Conservation (phyloP, 53 echinoderm and acorn worm species). For the Stichopus horrens region DNA sequence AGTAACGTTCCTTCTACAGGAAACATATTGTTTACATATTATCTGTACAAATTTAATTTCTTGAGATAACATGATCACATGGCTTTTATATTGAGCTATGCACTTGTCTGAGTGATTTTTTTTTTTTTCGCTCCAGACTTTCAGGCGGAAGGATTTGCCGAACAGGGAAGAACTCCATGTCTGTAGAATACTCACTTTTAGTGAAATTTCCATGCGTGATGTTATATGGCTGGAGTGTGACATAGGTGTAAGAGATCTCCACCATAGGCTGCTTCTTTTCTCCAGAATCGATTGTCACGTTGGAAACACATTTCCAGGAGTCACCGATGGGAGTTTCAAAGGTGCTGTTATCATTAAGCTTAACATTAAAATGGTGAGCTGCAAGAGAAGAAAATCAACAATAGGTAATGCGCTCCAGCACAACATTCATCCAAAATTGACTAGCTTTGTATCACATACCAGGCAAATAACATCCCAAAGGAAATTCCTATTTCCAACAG, state of each 20-base stretch:
- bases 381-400: background rate
- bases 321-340: constrained; percentile 29
- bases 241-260: constrained; percentile 48
- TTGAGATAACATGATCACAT: too few relatives aligned
- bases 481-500: too few relatives aligned
- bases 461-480: too few relatives aligned
- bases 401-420: background rate
- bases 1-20: too few relatives aligned
- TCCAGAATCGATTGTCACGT: background rate
- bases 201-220: constrained; percentile 50
- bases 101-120: too few relatives aligned
- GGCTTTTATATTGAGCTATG: too few relatives aligned
- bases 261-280: background rate
- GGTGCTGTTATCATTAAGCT: background rate
- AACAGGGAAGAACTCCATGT: background rate
- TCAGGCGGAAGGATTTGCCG: too few relatives aligned
- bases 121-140: too few relatives aligned
- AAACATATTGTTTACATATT: too few relatives aligned
- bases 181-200: constrained; percentile 45
- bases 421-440: too few relatives aligned
- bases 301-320: constrained; percentile 62
- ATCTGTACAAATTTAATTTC: too few relatives aligned
- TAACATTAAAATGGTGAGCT: background rate
- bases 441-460: too few relatives aligned
- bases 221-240: constrained; percentile 73